Evolutionary conservation across 2,797 vertebrate genomes (phyloP), one percentile per base, ranked within the genome.

Genomic region (Botia almorhae): DNA sequence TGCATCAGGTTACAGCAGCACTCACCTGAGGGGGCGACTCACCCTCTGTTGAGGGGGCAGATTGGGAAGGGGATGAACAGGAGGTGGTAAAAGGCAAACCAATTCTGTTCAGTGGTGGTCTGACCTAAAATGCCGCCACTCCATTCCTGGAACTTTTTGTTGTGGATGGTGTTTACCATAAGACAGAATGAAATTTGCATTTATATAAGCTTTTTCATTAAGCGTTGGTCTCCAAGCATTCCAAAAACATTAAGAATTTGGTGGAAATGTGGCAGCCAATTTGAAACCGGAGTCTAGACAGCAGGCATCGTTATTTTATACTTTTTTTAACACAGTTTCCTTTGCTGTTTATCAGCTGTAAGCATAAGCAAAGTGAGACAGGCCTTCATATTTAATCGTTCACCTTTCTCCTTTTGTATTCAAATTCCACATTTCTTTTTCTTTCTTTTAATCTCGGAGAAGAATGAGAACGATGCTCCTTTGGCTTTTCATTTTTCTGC

Each of bases 181-280:
- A 91, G 84, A 90, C 89, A 90, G 88, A 90, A 92, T 92, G 89
- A 88, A 91, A 95, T 94, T 94, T 95, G 92, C 94, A 95, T 95
- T 94, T 94, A 93, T 93, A 94, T 94, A 93, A 94, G 93, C 91
- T 93, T 94, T 94, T 95, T 94, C 91, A 94, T 94, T 93, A 93
- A 89, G 84, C 89, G 85, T 60, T 70, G 83, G 84, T 89, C 88
- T 91, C 86, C 76, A 81, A 85, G 87, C 87, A 85, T 85, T 91
- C 86, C 87, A 88, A 88, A 92, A 93, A 92, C 88, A 92, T 92
- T 91, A 88, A 80, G 87, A 92, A 87, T 90, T 89, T 90, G 82
- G 85, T 64, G 3, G 82, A 91, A 93, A 92, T 91, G 85, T 86
- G 85, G 87, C 86, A 89, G 85, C 83, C 90, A 88, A 90, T 93